phyloP scores from a whole-genome alignment of 2,113 vertebrate species.

The Sinocyclocheilus rhinocerous region DNA sequence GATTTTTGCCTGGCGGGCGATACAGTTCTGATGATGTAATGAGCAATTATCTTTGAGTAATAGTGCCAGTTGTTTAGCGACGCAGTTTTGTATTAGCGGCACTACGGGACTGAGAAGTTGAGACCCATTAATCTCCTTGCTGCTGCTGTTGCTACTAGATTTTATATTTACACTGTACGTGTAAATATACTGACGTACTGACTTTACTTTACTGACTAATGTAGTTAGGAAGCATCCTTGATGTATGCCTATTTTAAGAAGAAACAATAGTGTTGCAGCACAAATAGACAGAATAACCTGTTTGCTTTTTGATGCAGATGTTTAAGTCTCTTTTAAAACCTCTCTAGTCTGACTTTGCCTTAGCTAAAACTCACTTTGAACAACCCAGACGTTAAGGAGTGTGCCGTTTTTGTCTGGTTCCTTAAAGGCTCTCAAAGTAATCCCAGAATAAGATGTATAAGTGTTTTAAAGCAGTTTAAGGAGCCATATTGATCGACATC shows the following conservation, averaged over 20 bases:
- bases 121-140: slow-evolving; percentile 28
- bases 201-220: slow-evolving; percentile 7
- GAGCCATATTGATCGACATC: slow-evolving; percentile 56
- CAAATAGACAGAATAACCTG: neutral
- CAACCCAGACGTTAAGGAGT: neutral
- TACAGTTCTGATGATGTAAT: slow-evolving; percentile 44
- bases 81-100: neutral
- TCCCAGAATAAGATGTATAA: slow-evolving; percentile 10
- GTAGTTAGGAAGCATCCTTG: neutral
- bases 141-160: neutral
- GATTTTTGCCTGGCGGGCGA: slow-evolving; percentile 18
- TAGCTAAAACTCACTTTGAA: neutral
- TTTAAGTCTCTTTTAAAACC: slow-evolving; percentile 14
- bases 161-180: neutral
- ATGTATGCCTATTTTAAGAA: neutral
- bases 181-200: too few species aligned
- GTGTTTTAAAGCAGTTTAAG: slow-evolving; percentile 38
- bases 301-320: neutral
- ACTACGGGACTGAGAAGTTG: neutral
- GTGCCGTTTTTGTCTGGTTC: neutral
- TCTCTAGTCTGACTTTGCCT: neutral
- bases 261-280: slow-evolving; percentile 7
- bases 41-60: slow-evolving; percentile 46
- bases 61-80: neutral
- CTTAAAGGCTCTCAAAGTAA: slow-evolving; percentile 26